Evolutionary conservation across 2,113 vertebrate genomes (phyloP).

Genomic region (Siniperca knerii): DNA sequence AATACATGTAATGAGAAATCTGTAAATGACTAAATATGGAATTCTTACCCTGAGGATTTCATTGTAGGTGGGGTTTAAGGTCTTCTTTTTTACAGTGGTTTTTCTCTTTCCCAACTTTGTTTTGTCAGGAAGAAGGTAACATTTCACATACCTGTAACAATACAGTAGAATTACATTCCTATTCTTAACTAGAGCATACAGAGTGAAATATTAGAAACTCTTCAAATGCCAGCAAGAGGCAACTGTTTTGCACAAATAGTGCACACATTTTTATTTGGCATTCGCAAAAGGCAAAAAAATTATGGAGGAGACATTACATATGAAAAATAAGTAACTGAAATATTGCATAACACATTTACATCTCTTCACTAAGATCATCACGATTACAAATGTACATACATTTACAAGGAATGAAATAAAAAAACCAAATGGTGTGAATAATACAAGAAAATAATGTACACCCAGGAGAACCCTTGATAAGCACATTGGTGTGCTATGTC

Average conservation of each 20-base stretch:
- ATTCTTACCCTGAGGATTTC: constrained; percentile 90
- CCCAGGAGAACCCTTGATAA: not conserved
- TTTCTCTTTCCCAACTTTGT: constrained; percentile 94
- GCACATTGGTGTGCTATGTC: not conserved
- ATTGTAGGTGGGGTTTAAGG: constrained; percentile 92
- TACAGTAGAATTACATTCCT: not conserved
- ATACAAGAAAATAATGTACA: not conserved
- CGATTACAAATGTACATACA: not conserved
- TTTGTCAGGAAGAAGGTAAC: constrained; percentile 94
- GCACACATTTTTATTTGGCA: too few relatives aligned
- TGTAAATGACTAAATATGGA: not conserved
- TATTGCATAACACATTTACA: not conserved
- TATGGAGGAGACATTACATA: not conserved
- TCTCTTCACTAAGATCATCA: not conserved
- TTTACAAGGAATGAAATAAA: not conserved
- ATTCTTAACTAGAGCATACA: not conserved
- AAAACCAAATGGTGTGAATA: not conserved
- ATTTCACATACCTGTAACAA: constrained; percentile 91
- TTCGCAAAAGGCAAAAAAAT: too few relatives aligned
- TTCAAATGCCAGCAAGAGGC: not conserved
- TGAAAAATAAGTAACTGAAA: not conserved
- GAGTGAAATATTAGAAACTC: not conserved
- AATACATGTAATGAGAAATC: not conserved
- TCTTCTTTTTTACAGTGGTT: constrained; percentile 94
- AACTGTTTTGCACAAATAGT: not conserved